Evolutionary conservation across 2,888 invertebrate genomes (phyloP).

Genomic region (Leptogaster cylindrica): DNA sequence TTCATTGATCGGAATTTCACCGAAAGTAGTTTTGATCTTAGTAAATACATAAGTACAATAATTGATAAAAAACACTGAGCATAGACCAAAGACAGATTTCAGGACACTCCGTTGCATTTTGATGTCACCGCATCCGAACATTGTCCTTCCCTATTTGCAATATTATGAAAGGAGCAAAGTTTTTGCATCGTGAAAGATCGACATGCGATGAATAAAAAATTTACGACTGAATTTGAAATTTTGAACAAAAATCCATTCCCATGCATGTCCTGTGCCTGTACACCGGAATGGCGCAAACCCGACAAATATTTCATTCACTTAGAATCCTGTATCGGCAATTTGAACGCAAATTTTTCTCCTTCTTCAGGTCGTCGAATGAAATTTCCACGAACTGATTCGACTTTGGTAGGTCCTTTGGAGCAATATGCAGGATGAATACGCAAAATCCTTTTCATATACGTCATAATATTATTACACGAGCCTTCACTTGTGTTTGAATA

Average conservation of each 20-base stretch:
- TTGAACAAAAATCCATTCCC: slow-evolving; percentile 15
- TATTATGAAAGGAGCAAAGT: no score
- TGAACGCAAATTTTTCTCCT: slow-evolving; percentile 39
- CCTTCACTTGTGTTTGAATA: slow-evolving; percentile 15
- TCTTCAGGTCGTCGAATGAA: slow-evolving; percentile 23
- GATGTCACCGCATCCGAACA: no score
- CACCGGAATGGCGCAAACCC: slow-evolving; percentile 24
- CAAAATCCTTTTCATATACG: slow-evolving; percentile 37
- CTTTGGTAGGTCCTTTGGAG: slow-evolving; percentile 15
- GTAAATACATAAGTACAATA: no score
- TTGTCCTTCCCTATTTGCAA: no score
- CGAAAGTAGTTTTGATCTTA: no score
- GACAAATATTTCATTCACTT: slow-evolving; percentile 41
- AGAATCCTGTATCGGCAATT: slow-evolving; percentile 40
- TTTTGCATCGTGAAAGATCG: no score
- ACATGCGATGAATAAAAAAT: slow-evolving; percentile 41
- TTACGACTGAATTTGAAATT: slow-evolving; percentile 31
- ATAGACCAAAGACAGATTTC: no score
- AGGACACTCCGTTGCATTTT: no score
- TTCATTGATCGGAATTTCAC: no score
- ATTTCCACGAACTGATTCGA: slow-evolving; percentile 17
- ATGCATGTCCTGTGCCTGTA: slow-evolving; percentile 17
- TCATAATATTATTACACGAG: slow-evolving; percentile 34
- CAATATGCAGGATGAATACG: slow-evolving; percentile 31
- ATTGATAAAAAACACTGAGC: no score